Evolutionary conservation across 2,113 vertebrate genomes (phyloP).

Genomic region (Alces alces): DNA sequence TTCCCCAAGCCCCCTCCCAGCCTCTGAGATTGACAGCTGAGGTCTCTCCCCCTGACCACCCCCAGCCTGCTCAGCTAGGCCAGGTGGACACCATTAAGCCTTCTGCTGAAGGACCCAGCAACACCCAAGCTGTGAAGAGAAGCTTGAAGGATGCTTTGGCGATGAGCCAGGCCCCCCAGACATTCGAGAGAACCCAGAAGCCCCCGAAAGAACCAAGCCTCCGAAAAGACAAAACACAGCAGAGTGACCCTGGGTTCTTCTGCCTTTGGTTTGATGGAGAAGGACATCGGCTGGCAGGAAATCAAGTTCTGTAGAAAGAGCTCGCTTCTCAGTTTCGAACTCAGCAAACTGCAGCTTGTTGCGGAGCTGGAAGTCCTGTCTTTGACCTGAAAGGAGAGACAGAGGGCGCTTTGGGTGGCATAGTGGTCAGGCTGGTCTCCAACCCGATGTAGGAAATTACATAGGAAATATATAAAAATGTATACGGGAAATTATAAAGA

Average conservation of each 20-base stretch:
- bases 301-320: not conserved
- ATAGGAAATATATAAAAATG: not conserved
- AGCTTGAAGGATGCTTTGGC: not conserved
- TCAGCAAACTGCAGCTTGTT: too few relatives aligned
- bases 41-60: not conserved
- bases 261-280: not conserved
- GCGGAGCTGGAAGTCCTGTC: too few relatives aligned
- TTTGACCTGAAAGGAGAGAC: not conserved
- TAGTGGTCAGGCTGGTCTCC: not conserved
- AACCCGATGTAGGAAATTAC: not conserved
- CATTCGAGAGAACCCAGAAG: not conserved
- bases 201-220: not conserved
- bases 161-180: not conserved
- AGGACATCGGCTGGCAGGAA: conserved; percentile 29
- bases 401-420: not conserved
- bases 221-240: not conserved
- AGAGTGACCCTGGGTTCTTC: not conserved
- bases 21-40: not conserved
- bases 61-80: not conserved
- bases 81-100: not conserved
- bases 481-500: not conserved
- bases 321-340: not conserved
- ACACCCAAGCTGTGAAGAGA: not conserved
- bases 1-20: fast-evolving
- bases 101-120: not conserved